Percentiles rank a stretch among this genome's conserved stretches.
These are phyloP conservation scores for Galeopterus variegatus DNA, from an alignment of 2,113 vertebrate genomes.

Conservation along the genomic window DNA sequence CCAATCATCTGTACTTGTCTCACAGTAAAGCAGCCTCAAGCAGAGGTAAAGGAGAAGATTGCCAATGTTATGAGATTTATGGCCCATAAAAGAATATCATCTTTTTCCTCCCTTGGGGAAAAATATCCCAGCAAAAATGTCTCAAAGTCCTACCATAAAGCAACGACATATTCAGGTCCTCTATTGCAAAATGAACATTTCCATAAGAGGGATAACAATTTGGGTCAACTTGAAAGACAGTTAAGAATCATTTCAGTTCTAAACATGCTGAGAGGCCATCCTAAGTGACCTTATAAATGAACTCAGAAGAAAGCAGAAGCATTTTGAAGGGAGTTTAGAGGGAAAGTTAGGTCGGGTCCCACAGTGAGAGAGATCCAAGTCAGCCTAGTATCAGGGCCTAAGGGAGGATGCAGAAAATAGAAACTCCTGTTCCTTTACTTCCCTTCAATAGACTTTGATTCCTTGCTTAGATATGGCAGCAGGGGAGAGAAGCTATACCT, in stretches of 20 bases:
- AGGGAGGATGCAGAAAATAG: not conserved
- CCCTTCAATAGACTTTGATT: not conserved
- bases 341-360: not conserved
- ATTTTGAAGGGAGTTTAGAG: not conserved
- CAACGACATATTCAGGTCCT: conserved; percentile 16
- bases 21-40: not conserved
- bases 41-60: conserved; percentile 1
- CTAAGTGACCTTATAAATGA: not conserved
- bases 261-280: not conserved
- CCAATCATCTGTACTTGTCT: not conserved
- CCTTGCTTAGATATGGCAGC: not conserved
- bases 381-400: not conserved
- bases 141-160: not conserved
- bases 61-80: not conserved
- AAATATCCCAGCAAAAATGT: conserved; percentile 12
- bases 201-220: conserved; percentile 37
- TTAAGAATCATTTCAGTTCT: not conserved
- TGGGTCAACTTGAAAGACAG: conserved; percentile 41
- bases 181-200: conserved; percentile 42
- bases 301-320: conserved; percentile 10
- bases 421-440: not conserved
- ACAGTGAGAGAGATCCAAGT: not conserved
- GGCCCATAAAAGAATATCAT: conserved; percentile 1
- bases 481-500: not conserved
- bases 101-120: not conserved